Conservation (phyloP, 2,888 invertebrate genomes). For the Scaptomyza parva region DNA sequence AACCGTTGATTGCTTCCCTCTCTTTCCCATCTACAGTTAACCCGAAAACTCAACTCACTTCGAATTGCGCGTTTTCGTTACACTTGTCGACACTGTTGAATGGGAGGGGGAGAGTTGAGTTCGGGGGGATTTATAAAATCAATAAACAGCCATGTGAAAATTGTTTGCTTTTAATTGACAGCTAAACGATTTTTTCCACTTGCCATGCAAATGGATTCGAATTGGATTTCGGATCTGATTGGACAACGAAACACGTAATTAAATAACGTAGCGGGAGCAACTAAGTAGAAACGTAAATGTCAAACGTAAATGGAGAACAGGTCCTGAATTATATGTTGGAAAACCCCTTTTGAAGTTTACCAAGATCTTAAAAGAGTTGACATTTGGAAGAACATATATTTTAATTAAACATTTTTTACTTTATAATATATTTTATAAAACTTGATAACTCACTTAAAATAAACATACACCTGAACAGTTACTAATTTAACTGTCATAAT, state of each 20-base stretch:
- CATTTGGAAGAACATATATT: too few relatives aligned
- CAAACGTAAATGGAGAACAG: too few relatives aligned
- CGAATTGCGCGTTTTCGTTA: slow-evolving; percentile 24
- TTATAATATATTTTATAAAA: too few relatives aligned
- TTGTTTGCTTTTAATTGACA: slow-evolving; percentile 76
- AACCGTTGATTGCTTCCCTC: slow-evolving; percentile 44
- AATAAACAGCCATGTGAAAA: slow-evolving; percentile 67
- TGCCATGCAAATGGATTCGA: slow-evolving; percentile 59
- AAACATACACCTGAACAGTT: background rate
- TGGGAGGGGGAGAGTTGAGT: background rate
- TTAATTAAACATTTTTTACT: too few relatives aligned
- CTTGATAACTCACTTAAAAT: too few relatives aligned
- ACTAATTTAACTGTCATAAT: background rate
- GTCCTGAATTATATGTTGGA: too few relatives aligned
- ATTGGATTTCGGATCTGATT: slow-evolving; percentile 34
- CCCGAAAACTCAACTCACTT: slow-evolving; percentile 8
- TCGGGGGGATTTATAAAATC: slow-evolving; percentile 54
- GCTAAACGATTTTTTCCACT: slow-evolving; percentile 71
- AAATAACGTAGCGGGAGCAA: slow-evolving; percentile 11
- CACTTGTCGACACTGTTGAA: slow-evolving; percentile 26
- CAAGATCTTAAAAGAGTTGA: too few relatives aligned
- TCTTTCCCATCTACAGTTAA: slow-evolving; percentile 4
- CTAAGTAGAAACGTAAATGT: background rate
- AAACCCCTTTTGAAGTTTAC: too few relatives aligned
- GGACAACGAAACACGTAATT: slow-evolving; percentile 56